Evolutionary conservation across 2,113 vertebrate genomes (phyloP).

Genomic region (Cynoglossus semilaevis): DNA sequence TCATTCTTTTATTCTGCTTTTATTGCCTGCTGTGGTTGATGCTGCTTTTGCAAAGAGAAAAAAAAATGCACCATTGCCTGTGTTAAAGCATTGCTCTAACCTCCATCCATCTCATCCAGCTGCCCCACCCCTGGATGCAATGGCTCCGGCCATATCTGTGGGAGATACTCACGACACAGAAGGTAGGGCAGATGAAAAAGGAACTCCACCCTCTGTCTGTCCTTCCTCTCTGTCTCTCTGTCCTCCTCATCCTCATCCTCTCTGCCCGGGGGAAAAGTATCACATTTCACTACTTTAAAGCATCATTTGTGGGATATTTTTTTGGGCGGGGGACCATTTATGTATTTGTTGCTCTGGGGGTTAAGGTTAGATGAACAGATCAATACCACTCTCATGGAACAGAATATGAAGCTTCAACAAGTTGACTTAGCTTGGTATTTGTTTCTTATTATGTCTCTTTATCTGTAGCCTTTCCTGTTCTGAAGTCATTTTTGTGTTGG

Average conservation of each 20-base stretch:
- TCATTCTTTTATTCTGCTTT: conserved; percentile 38
- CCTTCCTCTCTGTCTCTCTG: conserved; percentile 42
- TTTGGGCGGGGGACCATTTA: too few species aligned
- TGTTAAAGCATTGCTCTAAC: conserved; percentile 68
- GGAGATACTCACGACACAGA: conserved; percentile 94
- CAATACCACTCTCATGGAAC: neutral
- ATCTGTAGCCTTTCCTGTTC: too few species aligned
- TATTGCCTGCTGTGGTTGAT: conserved; percentile 28
- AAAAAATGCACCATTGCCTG: conserved; percentile 47
- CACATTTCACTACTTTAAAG: conserved; percentile 2
- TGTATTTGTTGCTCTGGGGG: neutral
- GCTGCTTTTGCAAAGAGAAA: conserved; percentile 46
- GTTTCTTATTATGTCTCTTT: too few species aligned
- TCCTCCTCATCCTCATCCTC: conserved; percentile 3
- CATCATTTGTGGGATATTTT: neutral
- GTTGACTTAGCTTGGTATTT: too few species aligned
- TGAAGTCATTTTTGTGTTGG: too few species aligned
- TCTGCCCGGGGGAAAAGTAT: conserved; percentile 10
- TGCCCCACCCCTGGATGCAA: conserved; percentile 96
- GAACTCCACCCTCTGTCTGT: conserved; percentile 48
- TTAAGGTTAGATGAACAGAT: neutral
- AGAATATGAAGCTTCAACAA: too few species aligned
- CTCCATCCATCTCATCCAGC: conserved; percentile 79
- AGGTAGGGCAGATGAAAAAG: conserved; percentile 82
- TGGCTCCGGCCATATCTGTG: conserved; percentile 92